Evolutionary conservation across 2,888 invertebrate genomes (phyloP), one percentile per base, ranked within the genome.

Genomic region (Sinodicranocentrus sp.): DNA sequence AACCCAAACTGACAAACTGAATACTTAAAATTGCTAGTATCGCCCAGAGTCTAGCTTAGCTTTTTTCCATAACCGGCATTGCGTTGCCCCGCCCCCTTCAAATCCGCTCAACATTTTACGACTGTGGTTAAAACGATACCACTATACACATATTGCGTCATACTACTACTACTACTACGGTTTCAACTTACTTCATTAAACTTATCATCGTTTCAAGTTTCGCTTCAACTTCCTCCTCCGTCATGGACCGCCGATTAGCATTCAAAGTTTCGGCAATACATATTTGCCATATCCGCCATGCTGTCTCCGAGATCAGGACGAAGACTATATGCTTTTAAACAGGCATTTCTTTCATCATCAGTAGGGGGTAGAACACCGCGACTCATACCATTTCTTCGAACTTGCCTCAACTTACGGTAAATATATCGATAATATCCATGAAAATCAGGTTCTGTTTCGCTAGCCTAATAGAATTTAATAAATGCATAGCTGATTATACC

Each of bases 371-470:
- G 1, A 1, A 25, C 1, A 25, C 8, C 10, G 8, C 57, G 23
- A 10, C 10, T 21, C 23, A 57, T 57, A 25, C 25, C 57, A 13
- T 25, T 57, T 57, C 57, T 8, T 25, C 57, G 6, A 6, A 57
- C 25, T 13, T 57, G 21, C 5, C 57, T 23, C 10, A 13, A 10
- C 25, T 57, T 57, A 8, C 57, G 57, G 25, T 57, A 57, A 25
- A 57, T 57, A 19, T 57, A 57, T 13, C 57, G 57, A 57, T 57
- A 23, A 23, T 25, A 57, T 1, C 25, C 57, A 13, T 57, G 57
- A 57, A 57, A 57, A 25, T 23, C 57, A 2, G 57, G 57, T 57
- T 57, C 57, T 2, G 25, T 10, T 23, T 23, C 57, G 3, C 25
- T 25, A 8, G 57, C 57, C 57, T 57, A 23, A 33, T n/a, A n/a